Evolutionary conservation across 1,140 invertebrate species (phyloP).

Genomic region (Drosophila tani): DNA sequence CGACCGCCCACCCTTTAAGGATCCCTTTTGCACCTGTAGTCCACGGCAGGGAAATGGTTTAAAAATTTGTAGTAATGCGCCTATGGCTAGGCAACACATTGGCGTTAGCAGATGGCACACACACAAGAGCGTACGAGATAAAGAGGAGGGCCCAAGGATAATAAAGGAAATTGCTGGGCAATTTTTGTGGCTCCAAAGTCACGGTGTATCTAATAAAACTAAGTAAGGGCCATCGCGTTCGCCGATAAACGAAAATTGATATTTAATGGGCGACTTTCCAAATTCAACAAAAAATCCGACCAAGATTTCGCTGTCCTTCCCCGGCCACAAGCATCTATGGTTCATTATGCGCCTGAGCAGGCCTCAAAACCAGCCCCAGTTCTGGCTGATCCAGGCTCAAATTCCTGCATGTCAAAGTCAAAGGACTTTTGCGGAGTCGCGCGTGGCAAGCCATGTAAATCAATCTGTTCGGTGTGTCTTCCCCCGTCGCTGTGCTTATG

Average conservation of each 20-base stretch:
- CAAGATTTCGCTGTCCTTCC: neutral
- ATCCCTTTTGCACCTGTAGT: constrained; percentile 70
- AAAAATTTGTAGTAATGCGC: constrained; percentile 78
- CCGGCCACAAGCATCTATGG: neutral
- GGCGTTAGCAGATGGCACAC: constrained; percentile 51
- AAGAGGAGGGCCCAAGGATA: constrained; percentile 48
- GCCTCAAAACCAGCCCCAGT: constrained; percentile 16
- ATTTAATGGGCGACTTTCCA: constrained; percentile 67
- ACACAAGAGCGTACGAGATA: constrained; percentile 2
- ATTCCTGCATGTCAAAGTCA: constrained; percentile 65
- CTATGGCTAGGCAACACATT: constrained; percentile 72
- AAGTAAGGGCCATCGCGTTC: constrained; percentile 63
- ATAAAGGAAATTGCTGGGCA: constrained; percentile 82
- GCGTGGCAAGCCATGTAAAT: constrained; percentile 75
- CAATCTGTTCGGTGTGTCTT: constrained; percentile 69
- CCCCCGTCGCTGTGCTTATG: constrained; percentile 14
- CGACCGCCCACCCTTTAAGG: constrained; percentile 42
- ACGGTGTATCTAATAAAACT: constrained; percentile 77
- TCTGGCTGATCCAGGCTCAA: constrained; percentile 53
- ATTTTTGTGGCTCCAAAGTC: constrained; percentile 53
- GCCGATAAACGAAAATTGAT: constrained; percentile 78
- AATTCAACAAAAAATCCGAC: constrained; percentile 30
- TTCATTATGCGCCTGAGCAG: constrained; percentile 48
- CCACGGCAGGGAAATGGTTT: constrained; percentile 42
- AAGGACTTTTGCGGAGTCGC: constrained; percentile 49